Evolutionary conservation across 2,113 vertebrate species (phyloP).

Genomic region (Strix uralensis): DNA sequence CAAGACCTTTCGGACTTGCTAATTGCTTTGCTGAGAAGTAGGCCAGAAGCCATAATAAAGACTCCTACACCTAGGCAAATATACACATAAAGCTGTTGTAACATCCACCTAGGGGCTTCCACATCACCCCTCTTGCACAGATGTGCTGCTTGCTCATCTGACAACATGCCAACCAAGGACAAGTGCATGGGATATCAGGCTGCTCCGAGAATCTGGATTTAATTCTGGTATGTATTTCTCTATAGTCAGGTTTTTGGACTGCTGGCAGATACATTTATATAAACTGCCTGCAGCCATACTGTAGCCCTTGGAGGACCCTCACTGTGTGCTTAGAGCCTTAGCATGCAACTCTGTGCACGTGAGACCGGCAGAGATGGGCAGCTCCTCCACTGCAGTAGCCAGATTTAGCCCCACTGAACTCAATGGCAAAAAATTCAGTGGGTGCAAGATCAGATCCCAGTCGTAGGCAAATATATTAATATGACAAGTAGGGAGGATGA

Average conservation of each 20-base stretch:
- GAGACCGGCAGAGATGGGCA: not conserved
- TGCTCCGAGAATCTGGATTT: not conserved
- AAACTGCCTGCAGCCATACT: not conserved
- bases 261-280: not conserved
- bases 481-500: not conserved
- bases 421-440: conserved; percentile 9
- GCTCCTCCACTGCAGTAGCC: not conserved
- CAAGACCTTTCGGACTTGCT: conserved; percentile 15
- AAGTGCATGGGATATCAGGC: not conserved
- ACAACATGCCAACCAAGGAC: not conserved
- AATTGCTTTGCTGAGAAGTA: conserved; percentile 41
- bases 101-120: not conserved
- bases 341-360: not conserved
- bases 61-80: not conserved
- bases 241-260: not conserved
- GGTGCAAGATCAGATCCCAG: not conserved
- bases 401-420: not conserved
- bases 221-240: not conserved
- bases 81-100: not conserved
- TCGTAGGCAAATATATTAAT: not conserved
- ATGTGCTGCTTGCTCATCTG: not conserved
- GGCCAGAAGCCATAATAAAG: conserved; percentile 18
- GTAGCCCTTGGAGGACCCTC: not conserved
- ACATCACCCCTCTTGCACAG: not conserved
- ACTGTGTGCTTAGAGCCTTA: not conserved